Conservation (phyloP, 2,113 vertebrate species). For the Microtus richardsoni region DNA sequence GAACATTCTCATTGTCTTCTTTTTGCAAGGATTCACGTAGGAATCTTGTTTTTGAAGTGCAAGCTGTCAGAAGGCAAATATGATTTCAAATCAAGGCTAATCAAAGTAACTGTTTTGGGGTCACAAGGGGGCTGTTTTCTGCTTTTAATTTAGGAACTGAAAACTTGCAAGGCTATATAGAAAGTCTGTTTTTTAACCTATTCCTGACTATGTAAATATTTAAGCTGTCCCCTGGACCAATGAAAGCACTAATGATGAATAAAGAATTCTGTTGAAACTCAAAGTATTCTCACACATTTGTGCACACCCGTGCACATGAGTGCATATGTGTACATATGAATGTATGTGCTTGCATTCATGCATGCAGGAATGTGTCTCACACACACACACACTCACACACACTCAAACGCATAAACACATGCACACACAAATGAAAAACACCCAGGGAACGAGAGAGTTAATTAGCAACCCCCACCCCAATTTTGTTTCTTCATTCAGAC, state of each 20-base stretch:
- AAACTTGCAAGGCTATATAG: conserved; percentile 55
- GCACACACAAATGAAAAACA: neutral
- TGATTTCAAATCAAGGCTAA: conserved; percentile 73
- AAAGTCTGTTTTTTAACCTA: conserved; percentile 72
- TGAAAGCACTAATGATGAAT: conserved; percentile 49
- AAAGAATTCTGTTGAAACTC: conserved; percentile 62
- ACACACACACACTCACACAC: neutral
- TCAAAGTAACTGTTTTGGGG: conserved; percentile 72
- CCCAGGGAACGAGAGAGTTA: conserved; percentile 35
- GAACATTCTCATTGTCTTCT: conserved; percentile 47
- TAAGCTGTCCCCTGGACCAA: conserved; percentile 12
- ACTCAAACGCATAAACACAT: neutral
- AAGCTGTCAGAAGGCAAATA: conserved; percentile 74
- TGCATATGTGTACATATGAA: neutral
- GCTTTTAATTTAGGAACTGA: conserved; percentile 74
- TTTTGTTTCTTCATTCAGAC: neutral
- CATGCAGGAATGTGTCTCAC: too few species aligned
- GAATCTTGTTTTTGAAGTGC: conserved; percentile 60
- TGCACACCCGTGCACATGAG: neutral
- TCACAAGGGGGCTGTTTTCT: conserved; percentile 72
- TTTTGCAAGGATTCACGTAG: conserved; percentile 32
- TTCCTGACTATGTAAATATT: conserved; percentile 54
- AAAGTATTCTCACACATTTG: neutral
- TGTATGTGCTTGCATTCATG: neutral
- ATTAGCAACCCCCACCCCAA: neutral